A percentile compares a stretch with the other conserved stretches of the same genome.
These are phyloP conservation scores for Ladona fulva DNA, from an alignment of 1,140 invertebrate species.

Conservation along the genomic window DNA sequence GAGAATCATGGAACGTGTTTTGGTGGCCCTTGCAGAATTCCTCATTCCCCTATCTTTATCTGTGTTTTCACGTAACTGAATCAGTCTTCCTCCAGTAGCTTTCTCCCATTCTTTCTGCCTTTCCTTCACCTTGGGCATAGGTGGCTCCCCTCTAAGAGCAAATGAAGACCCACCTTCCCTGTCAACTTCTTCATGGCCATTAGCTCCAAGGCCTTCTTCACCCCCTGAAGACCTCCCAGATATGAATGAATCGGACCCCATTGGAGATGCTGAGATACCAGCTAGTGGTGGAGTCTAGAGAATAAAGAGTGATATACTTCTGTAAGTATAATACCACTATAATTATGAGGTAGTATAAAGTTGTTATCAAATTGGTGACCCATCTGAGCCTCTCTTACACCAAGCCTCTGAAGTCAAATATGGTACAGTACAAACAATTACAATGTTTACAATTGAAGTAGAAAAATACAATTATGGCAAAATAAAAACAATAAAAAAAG, in stretches of 20 bases:
- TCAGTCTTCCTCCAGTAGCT: not conserved
- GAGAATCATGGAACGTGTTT: constrained; percentile 29
- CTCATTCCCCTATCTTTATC: constrained; percentile 11
- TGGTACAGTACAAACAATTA: too few relatives aligned
- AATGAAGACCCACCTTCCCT: not conserved
- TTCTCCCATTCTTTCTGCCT: not conserved
- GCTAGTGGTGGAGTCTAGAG: not conserved
- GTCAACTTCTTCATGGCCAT: not conserved
- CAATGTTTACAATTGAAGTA: too few relatives aligned
- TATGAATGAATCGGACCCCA: not conserved
- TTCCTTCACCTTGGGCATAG: not conserved
- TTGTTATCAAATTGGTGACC: too few relatives aligned
- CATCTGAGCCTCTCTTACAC: too few relatives aligned
- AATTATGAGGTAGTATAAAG: too few relatives aligned
- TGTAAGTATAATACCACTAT: too few relatives aligned
- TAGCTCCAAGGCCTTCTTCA: not conserved
- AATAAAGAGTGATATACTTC: too few relatives aligned
- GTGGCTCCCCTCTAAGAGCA: not conserved
- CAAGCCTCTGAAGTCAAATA: too few relatives aligned
- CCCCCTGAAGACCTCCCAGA: not conserved
- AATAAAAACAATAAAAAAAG: too few relatives aligned
- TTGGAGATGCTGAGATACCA: not conserved
- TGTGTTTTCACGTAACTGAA: not conserved
- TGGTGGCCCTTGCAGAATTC: constrained; percentile 18
- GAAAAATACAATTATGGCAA: too few relatives aligned